Percentiles rank a stretch among this genome's conserved stretches.
Conservation (phyloP, 35 echinoderm and acorn worm species). For the Lytechinus pictus region DNA sequence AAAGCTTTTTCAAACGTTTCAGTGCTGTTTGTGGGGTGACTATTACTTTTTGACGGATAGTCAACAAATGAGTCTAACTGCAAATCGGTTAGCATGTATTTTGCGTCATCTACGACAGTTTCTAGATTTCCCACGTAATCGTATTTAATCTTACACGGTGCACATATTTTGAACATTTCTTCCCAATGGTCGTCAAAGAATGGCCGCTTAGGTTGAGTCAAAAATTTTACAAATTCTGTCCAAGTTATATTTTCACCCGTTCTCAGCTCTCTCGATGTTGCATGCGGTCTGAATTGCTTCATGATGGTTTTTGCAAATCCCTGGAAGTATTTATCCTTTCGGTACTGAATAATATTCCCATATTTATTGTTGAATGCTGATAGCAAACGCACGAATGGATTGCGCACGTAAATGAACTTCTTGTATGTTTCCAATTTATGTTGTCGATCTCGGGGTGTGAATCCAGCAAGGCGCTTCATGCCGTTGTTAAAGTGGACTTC, state of each 20-base stretch:
- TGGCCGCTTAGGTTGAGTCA: conserved; percentile 68
- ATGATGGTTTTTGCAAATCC: conserved; percentile 87
- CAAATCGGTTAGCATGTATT: conserved; percentile 76
- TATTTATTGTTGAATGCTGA: conserved; percentile 96
- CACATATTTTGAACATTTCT: conserved; percentile 84
- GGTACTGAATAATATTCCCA: conserved; percentile 72
- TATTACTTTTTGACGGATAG: conserved; percentile 70
- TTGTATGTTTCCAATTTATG: conserved; percentile 75
- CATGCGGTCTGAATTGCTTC: conserved; percentile 83
- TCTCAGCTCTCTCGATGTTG: conserved; percentile 66
- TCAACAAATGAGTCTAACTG: conserved; percentile 60
- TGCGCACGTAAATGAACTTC: conserved; percentile 82
- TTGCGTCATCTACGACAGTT: conserved; percentile 76
- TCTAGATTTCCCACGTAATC: conserved; percentile 88
- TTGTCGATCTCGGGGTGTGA: conserved; percentile 51
- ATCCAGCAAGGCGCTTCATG: conserved; percentile 74
- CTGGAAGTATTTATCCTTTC: conserved; percentile 89
- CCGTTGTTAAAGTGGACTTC: conserved; percentile 90
- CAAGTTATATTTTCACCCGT: conserved; percentile 92
- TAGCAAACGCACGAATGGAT: conserved; percentile 90
- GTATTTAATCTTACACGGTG: conserved; percentile 86
- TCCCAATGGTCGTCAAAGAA: conserved; percentile 96
- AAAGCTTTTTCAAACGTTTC: conserved; percentile 72
- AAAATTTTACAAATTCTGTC: conserved; percentile 82
- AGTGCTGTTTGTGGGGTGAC: conserved; percentile 90